phyloP scores from a whole-genome alignment of 1,140 invertebrate species.

The Trinorchestia longiramus region DNA sequence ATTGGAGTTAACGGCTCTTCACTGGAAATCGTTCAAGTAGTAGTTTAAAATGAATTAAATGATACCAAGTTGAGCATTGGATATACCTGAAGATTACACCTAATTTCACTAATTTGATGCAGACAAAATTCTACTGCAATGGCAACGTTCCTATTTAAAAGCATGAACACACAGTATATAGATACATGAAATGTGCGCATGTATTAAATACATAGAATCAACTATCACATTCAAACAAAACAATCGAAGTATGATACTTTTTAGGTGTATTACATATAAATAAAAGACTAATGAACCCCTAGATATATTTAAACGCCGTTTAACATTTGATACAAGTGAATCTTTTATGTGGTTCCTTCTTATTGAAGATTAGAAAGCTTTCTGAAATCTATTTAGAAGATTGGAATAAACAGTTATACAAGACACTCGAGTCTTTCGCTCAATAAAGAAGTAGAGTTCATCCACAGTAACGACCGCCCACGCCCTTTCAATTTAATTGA shows the following conservation, averaged over 20 bases:
- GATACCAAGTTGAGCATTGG: too few relatives aligned
- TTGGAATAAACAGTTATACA: neutral
- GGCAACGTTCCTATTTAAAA: too few relatives aligned
- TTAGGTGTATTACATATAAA: neutral
- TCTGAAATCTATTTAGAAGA: neutral
- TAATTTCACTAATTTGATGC: too few relatives aligned
- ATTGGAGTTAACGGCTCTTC: neutral
- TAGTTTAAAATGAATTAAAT: too few relatives aligned
- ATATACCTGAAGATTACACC: too few relatives aligned
- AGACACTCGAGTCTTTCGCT: too few relatives aligned
- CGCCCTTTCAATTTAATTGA: neutral
- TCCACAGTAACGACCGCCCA: neutral
- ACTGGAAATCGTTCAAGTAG: neutral
- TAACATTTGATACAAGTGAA: neutral
- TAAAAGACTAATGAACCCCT: neutral
- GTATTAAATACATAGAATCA: neutral
- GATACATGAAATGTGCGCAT: neutral
- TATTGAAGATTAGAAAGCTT: neutral
- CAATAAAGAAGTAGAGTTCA: neutral
- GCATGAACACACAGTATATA: neutral
- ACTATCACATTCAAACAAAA: neutral
- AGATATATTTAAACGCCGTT: neutral
- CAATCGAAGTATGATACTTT: neutral
- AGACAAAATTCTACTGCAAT: too few relatives aligned
- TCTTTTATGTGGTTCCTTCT: neutral